Conservation (phyloP, 2,888 invertebrate species). For the Rhopalosiphum nymphaeae region DNA sequence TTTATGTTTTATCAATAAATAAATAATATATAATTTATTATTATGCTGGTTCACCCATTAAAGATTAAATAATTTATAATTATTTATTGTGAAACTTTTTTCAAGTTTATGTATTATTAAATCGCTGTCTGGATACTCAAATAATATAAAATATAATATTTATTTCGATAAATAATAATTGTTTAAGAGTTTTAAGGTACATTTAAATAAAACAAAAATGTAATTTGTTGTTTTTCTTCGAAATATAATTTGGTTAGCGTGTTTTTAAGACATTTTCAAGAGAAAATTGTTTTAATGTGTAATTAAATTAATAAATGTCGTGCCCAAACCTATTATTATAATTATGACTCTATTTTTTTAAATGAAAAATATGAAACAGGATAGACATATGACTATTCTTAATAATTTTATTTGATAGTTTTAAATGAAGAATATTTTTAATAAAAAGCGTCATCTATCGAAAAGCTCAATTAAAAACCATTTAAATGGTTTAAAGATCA, state of each 20-base stretch:
- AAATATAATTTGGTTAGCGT: background rate
- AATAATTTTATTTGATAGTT: background rate
- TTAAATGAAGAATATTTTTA: background rate
- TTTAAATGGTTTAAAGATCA: background rate
- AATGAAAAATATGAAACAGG: background rate
- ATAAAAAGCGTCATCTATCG: background rate
- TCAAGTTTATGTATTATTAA: background rate
- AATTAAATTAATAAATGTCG: background rate
- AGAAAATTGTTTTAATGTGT: background rate
- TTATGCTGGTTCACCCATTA: background rate
- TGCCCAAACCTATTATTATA: background rate
- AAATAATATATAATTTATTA: background rate
- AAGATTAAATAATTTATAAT: background rate
- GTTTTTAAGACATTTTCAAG: background rate
- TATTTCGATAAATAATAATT: background rate
- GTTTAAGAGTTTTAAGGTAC: background rate
- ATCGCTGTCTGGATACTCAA: background rate
- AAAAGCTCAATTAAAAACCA: background rate
- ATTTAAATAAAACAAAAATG: background rate
- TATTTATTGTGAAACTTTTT: background rate
- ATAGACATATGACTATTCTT: background rate
- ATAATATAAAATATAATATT: background rate
- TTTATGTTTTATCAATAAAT: background rate
- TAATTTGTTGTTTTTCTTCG: background rate
- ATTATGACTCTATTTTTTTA: background rate